These are phyloP conservation scores for Premnoplex brunnescens DNA, from an alignment of 2,797 vertebrate genomes.

Conservation along the genomic window DNA sequence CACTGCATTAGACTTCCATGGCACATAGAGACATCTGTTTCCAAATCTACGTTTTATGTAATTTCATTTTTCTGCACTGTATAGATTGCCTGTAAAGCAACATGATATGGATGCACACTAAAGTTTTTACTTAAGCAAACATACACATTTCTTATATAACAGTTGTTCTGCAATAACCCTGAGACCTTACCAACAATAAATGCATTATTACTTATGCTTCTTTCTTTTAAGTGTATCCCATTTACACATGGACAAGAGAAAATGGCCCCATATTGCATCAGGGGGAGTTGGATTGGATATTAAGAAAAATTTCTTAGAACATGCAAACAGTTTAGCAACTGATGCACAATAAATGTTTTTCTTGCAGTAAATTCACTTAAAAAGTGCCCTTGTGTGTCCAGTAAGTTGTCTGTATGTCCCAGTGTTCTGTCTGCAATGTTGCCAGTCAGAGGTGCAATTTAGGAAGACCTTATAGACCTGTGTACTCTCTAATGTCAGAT, in stretches of 20 bases:
- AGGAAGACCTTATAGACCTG: neutral
- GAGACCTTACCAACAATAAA: neutral
- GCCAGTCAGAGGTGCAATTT: neutral
- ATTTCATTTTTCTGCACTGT: neutral
- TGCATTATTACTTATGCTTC: neutral
- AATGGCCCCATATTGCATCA: too few relatives aligned
- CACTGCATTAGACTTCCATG: neutral
- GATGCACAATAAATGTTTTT: neutral
- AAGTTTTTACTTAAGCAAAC: neutral
- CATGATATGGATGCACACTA: neutral
- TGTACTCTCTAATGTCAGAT: neutral
- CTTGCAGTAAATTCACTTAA: neutral
- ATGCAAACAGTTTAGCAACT: neutral
- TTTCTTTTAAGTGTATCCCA: neutral
- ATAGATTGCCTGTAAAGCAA: neutral
- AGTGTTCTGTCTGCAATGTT: neutral
- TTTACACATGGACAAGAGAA: neutral
- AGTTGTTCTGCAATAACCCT: neutral
- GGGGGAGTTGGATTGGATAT: too few relatives aligned
- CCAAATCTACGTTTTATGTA: neutral
- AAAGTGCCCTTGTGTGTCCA: neutral
- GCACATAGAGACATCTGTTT: neutral
- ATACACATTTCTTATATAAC: accelerated
- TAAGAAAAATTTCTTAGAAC: neutral
- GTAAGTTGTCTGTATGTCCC: neutral